Evolutionary conservation across 1,140 invertebrate species (phyloP).

Genomic region (Pseudomyrmex dendroicus): DNA sequence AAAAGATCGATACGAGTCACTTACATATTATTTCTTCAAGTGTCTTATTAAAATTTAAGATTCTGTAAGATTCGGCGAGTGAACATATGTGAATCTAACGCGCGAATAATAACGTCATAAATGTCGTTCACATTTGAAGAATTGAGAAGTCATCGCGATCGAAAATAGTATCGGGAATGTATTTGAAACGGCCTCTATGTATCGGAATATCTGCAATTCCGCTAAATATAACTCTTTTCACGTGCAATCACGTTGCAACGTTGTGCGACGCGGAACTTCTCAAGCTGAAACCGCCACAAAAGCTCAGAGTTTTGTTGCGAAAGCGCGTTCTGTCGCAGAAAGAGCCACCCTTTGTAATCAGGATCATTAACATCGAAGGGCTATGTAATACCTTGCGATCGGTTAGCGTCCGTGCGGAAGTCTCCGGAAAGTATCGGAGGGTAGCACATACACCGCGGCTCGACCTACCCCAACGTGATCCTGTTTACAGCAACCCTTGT

Average conservation of each 20-base stretch:
- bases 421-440: slow-evolving; percentile 50
- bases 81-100: too few species aligned
- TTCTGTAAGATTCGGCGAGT: too few species aligned
- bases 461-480: slow-evolving; percentile 79
- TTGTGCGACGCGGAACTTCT: slow-evolving; percentile 27
- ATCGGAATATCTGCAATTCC: neutral
- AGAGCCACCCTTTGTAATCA: slow-evolving; percentile 50
- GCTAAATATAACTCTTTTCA: slow-evolving; percentile 28
- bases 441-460: slow-evolving; percentile 54
- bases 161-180: slow-evolving; percentile 15
- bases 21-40: neutral
- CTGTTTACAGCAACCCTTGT: slow-evolving; percentile 73
- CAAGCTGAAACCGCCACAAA: slow-evolving; percentile 29
- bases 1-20: neutral
- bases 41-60: neutral
- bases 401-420: slow-evolving; percentile 52
- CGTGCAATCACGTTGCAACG: slow-evolving; percentile 9
- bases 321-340: neutral
- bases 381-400: slow-evolving; percentile 28
- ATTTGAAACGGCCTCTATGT: slow-evolving; percentile 15
- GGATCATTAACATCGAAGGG: slow-evolving; percentile 51
- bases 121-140: neutral
- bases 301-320: slow-evolving; percentile 30
- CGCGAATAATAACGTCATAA: too few species aligned
- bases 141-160: neutral